A percentile compares a stretch with the other conserved stretches of the same genome.
Conservation (phyloP, 1,140 invertebrate species). For the Drosophila erecta region DNA sequence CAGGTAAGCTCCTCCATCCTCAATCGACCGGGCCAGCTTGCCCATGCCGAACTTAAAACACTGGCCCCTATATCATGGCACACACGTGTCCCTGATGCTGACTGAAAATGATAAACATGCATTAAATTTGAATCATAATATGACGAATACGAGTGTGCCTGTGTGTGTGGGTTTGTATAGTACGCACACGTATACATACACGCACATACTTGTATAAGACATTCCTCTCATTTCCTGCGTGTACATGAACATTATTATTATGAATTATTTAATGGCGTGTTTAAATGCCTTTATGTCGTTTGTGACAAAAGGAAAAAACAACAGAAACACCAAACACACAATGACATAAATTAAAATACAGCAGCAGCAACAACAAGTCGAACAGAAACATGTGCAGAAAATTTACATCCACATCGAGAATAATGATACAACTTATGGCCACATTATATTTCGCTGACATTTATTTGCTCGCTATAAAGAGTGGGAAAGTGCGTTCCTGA, state of each 20-base stretch:
- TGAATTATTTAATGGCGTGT: slow-evolving; percentile 83
- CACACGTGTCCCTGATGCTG: slow-evolving; percentile 45
- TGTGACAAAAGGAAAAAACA: slow-evolving; percentile 27
- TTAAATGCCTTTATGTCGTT: slow-evolving; percentile 79
- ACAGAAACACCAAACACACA: slow-evolving; percentile 69
- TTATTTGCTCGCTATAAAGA: slow-evolving; percentile 44
- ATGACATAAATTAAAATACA: slow-evolving; percentile 69
- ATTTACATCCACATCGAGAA: slow-evolving; percentile 55
- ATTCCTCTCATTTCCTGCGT: slow-evolving; percentile 45
- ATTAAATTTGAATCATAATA: slow-evolving; percentile 68
- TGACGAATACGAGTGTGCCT: slow-evolving; percentile 7
- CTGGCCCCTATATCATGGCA: slow-evolving; percentile 1
- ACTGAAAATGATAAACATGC: slow-evolving; percentile 67
- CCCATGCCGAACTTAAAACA: not conserved
- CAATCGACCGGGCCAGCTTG: not conserved
- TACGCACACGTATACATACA: not conserved
- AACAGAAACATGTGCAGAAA: slow-evolving; percentile 25
- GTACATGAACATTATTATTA: slow-evolving; percentile 65
- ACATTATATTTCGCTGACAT: slow-evolving; percentile 70
- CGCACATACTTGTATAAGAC: slow-evolving; percentile 9
- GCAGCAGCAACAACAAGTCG: slow-evolving; percentile 32
- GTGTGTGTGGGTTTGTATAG: slow-evolving; percentile 7
- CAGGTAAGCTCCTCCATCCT: slow-evolving; percentile 87
- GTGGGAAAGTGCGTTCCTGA: slow-evolving; percentile 44
- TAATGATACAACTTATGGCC: slow-evolving; percentile 72